A percentile compares a stretch with the other conserved stretches of the same genome.
These are phyloP conservation scores for Ophiothrix spiculata DNA, from an alignment of 35 echinoderm and acorn worm genomes.

Conservation along the genomic window DNA sequence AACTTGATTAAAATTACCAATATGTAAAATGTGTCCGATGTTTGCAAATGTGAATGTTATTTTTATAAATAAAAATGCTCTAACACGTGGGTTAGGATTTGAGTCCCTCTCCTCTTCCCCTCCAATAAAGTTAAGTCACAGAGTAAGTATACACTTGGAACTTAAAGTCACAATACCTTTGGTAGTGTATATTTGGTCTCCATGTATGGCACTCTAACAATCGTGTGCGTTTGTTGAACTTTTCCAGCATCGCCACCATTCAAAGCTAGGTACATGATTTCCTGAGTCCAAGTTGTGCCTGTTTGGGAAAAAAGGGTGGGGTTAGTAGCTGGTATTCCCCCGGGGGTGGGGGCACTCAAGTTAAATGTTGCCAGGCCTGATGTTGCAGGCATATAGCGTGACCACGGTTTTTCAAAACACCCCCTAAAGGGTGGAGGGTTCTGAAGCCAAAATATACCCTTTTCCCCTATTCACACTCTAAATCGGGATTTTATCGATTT, in stretches of 20 bases:
- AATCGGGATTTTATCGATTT: too few relatives aligned
- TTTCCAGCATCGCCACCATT: conserved; percentile 3
- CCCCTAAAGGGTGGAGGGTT: too few relatives aligned
- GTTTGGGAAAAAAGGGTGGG: too few relatives aligned
- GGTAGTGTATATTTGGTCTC: not conserved
- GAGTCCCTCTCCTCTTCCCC: too few relatives aligned
- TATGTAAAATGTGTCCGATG: not conserved
- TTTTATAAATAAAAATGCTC: not conserved
- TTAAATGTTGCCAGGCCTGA: too few relatives aligned
- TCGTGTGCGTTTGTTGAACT: conserved; percentile 12
- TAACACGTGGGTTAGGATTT: too few relatives aligned
- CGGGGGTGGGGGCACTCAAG: too few relatives aligned
- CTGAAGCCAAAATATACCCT: too few relatives aligned
- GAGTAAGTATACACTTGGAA: not conserved
- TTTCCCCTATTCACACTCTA: too few relatives aligned
- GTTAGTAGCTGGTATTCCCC: too few relatives aligned
- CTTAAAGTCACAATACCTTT: not conserved
- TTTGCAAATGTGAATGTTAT: not conserved
- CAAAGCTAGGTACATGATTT: not conserved
- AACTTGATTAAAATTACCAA: not conserved
- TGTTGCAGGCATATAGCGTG: too few relatives aligned
- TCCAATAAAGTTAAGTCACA: not conserved
- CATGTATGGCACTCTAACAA: conserved; percentile 19
- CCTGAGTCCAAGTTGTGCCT: conserved; percentile 28
- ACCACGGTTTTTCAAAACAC: too few relatives aligned